Evolutionary conservation across 2,113 vertebrate genomes (phyloP).

Genomic region (Tragelaphus buxtoni): DNA sequence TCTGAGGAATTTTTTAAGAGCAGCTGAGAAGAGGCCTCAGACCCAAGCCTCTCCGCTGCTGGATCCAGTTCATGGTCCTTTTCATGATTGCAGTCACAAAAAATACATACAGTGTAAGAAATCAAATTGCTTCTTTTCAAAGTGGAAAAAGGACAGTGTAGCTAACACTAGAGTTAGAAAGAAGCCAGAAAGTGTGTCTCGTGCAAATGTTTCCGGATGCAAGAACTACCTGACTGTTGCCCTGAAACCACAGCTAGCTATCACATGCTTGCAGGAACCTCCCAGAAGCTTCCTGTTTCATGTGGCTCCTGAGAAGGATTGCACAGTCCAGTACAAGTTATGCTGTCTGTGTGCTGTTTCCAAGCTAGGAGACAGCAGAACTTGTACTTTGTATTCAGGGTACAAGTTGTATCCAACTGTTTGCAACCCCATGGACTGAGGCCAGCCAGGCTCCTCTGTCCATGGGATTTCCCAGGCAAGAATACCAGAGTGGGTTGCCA

Average conservation of each 20-base stretch:
- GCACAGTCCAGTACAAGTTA: neutral
- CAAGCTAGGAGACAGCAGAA: neutral
- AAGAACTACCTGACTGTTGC: slow-evolving; percentile 53
- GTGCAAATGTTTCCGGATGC: slow-evolving; percentile 24
- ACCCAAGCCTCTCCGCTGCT: neutral
- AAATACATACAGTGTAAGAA: neutral
- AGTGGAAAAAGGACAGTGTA: neutral
- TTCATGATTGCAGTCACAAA: neutral
- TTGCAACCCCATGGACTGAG: neutral
- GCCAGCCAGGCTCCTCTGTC: neutral
- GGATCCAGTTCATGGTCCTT: neutral
- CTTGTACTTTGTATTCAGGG: neutral
- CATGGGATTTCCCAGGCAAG: neutral
- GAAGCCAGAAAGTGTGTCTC: neutral
- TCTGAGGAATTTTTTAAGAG: neutral
- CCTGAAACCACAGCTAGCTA: slow-evolving; percentile 49
- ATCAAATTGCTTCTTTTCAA: neutral
- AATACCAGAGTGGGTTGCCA: neutral
- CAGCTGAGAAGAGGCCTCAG: neutral
- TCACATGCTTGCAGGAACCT: slow-evolving; percentile 58
- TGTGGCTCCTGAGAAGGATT: slow-evolving; percentile 55
- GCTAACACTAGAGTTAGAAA: neutral
- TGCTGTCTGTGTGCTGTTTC: neutral
- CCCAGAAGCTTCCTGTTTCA: slow-evolving; percentile 76
- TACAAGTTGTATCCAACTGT: neutral